These are phyloP conservation scores for Nemoura dubitans DNA, from an alignment of 2,888 invertebrate species.

Conservation along the genomic window DNA sequence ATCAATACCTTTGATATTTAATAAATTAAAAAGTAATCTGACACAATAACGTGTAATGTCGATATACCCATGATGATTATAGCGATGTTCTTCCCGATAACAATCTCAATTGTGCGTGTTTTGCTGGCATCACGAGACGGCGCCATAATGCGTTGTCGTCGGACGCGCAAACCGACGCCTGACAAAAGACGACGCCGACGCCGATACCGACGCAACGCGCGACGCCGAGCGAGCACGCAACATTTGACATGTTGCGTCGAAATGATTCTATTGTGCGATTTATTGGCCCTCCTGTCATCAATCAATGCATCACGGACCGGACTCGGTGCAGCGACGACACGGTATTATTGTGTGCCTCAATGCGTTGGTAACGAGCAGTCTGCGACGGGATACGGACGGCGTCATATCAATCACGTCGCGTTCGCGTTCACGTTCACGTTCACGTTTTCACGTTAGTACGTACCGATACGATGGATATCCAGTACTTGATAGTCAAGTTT, in stretches of 20 bases:
- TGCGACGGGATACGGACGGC: neutral
- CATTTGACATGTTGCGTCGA: conserved; percentile 13
- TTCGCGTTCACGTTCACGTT: too few relatives aligned
- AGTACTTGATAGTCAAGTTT: neutral
- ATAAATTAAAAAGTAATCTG: neutral
- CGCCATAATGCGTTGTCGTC: neutral
- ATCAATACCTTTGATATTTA: neutral
- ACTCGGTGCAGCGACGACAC: neutral
- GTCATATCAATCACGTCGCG: neutral
- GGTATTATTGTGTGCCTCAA: neutral
- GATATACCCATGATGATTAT: neutral
- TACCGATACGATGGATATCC: neutral
- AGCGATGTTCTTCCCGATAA: neutral
- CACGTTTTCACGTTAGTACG: neutral
- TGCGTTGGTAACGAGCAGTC: neutral
- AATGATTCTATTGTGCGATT: conserved; percentile 34
- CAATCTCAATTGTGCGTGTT: neutral
- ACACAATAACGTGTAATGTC: neutral
- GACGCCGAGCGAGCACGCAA: neutral
- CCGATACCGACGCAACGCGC: too few relatives aligned
- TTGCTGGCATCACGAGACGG: neutral
- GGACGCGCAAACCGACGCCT: neutral
- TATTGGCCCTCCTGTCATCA: conserved; percentile 13
- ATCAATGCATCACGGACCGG: conserved; percentile 18
- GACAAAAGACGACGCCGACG: neutral